Base-by-base conservation (phyloP, 2,888 invertebrate species). In the Hololepta plana region DNA sequence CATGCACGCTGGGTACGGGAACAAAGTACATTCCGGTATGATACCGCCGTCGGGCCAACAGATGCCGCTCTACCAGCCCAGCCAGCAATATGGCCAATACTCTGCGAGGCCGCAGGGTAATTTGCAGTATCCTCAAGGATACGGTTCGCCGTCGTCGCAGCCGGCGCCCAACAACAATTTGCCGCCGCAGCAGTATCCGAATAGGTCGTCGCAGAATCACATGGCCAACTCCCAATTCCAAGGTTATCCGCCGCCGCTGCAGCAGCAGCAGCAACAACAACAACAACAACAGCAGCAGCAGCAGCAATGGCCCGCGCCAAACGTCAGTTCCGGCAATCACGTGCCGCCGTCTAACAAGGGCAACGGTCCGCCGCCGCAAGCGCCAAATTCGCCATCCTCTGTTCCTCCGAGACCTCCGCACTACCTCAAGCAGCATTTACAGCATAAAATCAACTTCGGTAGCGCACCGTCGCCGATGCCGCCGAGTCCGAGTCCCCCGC, bases 401-500 rank as follows among this genome's bases (percentile, higher is more conserved):
- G 55, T 59, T 27, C 57, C 60, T 17, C 56, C 60, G 25, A 52
- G 67, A 37, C 67, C 64, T 33, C 57, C 67, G 28, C 66, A 67
- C 53, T 72, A 72, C 60, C 60, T 72, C 50, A 72, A 72, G 47
- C 71, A 72, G 49, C 72, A 73, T 53, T 55, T 67, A 32, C 64
- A 73, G 59, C 72, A 74, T 52, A 74, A 74, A 58, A 68, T 72
- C 53, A 64, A 65, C 33, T 68, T 66, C 44, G 62, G 59, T 17
- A 56, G 51, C 31, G 33, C 38, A 27, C 37, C 43, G 37, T 35
- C 49, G 44, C 57, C 59, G 30, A 64, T 67, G 52, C 67, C 67
- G 28, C 63, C 67, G 31, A 66, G 64, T 49, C 63, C 66, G 31
- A 63, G 63, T 36, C 68, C 68, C 22, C 69, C 62, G 20, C 62